phyloP scores from a whole-genome alignment of 2,797 vertebrate genomes.

The Allobates femoralis region DNA sequence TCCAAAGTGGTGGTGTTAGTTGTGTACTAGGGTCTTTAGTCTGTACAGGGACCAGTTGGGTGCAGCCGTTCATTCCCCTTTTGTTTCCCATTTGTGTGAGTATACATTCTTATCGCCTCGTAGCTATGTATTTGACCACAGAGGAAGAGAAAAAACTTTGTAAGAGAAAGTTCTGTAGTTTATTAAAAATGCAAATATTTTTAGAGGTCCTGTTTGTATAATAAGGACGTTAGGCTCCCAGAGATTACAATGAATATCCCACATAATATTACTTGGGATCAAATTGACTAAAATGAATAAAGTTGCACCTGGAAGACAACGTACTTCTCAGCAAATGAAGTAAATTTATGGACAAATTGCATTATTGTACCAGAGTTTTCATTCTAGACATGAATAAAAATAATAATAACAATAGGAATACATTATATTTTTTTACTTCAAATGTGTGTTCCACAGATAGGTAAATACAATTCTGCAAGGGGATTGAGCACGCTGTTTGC shows the following conservation, averaged over 20 bases:
- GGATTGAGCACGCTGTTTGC: conserved; percentile 27
- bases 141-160: not conserved
- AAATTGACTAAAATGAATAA: not conserved
- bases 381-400: not conserved
- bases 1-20: too few relatives aligned
- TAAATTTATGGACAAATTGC: not conserved
- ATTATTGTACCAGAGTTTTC: not conserved
- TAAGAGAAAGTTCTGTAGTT: not conserved
- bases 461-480: conserved; percentile 9
- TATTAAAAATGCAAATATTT: not conserved
- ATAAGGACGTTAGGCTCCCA: not conserved
- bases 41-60: too few relatives aligned
- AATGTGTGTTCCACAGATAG: not conserved
- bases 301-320: not conserved
- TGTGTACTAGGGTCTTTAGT: too few relatives aligned
- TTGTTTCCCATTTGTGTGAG: too few relatives aligned
- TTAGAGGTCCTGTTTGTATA: not conserved
- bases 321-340: not conserved
- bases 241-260: not conserved
- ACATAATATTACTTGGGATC: not conserved
- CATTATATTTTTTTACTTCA: not conserved
- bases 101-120: too few relatives aligned
- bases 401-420: not conserved
- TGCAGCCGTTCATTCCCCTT: too few relatives aligned
- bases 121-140: not conserved